phyloP scores from a whole-genome alignment of 2,113 vertebrate genomes.

The Mus spicilegus region DNA sequence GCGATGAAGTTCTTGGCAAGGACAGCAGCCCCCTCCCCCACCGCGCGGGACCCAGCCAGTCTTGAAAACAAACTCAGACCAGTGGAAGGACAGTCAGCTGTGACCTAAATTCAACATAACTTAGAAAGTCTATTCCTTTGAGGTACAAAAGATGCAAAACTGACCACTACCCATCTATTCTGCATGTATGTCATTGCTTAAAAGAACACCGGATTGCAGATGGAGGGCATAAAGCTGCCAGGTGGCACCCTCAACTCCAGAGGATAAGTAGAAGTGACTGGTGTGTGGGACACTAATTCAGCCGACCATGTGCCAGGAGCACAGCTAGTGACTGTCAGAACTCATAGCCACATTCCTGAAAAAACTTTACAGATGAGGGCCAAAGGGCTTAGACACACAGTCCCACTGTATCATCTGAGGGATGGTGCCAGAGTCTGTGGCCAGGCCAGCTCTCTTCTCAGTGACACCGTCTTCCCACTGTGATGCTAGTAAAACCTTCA shows the following conservation, averaged over 20 bases:
- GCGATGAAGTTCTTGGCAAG: neutral
- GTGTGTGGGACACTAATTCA: neutral
- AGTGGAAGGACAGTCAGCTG: neutral
- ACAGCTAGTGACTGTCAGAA: neutral
- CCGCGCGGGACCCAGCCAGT: neutral
- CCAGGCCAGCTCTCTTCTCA: neutral
- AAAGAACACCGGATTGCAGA: neutral
- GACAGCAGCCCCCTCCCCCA: neutral
- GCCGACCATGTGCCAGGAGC: neutral
- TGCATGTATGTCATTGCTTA: neutral
- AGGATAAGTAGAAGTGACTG: neutral
- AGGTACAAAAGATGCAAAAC: neutral
- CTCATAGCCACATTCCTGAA: neutral
- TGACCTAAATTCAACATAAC: neutral
- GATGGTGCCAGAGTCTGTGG: no score
- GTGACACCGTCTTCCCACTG: neutral
- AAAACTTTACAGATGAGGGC: neutral
- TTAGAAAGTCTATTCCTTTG: neutral
- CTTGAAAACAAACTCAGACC: no score
- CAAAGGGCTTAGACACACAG: neutral
- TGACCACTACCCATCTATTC: neutral
- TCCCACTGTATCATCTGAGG: neutral
- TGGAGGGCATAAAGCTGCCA: neutral
- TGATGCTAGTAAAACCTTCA: neutral
- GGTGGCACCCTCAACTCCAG: neutral